Percentiles rank a stretch among this genome's conserved stretches.
phyloP scores from a whole-genome alignment of 2,888 invertebrate genomes.

The Napeogenes inachia region DNA sequence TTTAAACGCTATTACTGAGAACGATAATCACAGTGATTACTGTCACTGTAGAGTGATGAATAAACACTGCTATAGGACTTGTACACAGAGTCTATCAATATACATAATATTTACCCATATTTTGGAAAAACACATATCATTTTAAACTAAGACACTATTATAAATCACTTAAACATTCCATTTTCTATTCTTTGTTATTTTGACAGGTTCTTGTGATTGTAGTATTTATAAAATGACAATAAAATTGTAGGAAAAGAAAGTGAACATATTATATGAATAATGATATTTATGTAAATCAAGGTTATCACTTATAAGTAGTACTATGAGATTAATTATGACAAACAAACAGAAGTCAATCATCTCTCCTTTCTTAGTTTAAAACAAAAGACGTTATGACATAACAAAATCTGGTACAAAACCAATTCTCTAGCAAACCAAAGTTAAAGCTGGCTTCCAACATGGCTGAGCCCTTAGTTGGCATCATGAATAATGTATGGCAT shows the following conservation, averaged over 20 bases:
- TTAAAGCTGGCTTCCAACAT: conserved; percentile 1
- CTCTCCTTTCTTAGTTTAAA: background rate
- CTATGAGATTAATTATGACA: background rate
- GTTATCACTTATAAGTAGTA: background rate
- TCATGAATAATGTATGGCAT: conserved; percentile 50
- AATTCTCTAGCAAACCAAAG: background rate
- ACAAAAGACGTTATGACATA: conserved; percentile 2
- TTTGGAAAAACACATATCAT: background rate
- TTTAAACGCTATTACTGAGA: conserved; percentile 17
- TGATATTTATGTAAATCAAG: too few species aligned
- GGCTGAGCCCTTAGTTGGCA: conserved; percentile 11
- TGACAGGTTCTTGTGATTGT: too few species aligned
- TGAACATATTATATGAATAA: too few species aligned
- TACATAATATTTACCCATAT: background rate
- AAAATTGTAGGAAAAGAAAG: too few species aligned
- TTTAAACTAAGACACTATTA: background rate
- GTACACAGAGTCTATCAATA: background rate
- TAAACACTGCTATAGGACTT: conserved; percentile 13
- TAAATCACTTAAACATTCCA: too few species aligned
- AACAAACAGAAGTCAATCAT: background rate
- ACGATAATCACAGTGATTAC: conserved; percentile 26
- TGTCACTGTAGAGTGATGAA: conserved; percentile 20
- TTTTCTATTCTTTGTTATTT: too few species aligned
- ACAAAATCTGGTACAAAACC: background rate
- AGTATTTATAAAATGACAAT: too few species aligned